A percentile compares a stretch with the other conserved stretches of the same genome.
Evolutionary conservation across 2,797 vertebrate genomes (phyloP).

Genomic region (Sphenopsis melanotis): DNA sequence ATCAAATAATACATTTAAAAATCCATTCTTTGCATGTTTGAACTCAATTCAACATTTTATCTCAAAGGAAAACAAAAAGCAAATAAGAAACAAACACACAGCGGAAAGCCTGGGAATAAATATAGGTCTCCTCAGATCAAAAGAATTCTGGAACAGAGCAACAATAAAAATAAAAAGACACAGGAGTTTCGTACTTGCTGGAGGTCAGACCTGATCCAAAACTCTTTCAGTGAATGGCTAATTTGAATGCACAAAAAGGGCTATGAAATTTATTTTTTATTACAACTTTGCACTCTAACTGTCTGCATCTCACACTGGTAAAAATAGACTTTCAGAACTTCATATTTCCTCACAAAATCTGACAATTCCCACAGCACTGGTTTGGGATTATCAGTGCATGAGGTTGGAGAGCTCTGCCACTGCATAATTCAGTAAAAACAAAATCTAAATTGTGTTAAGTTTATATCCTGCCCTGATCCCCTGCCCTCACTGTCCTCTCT

Average conservation of each 20-base stretch:
- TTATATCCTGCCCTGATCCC: not conserved
- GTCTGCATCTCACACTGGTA: not conserved
- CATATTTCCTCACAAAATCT: not conserved
- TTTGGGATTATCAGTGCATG: not conserved
- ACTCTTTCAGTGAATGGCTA: not conserved
- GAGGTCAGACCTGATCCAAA: not conserved
- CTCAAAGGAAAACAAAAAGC: not conserved
- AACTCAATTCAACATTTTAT: not conserved
- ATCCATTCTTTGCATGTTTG: not conserved
- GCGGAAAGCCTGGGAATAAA: not conserved
- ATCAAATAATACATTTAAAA: not conserved
- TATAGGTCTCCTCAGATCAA: not conserved
- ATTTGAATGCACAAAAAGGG: not conserved
- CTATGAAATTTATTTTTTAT: not conserved
- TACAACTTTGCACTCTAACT: accelerated
- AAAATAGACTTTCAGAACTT: not conserved
- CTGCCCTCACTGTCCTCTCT: not conserved
- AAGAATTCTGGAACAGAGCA: not conserved
- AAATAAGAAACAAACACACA: not conserved
- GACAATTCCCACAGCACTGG: not conserved
- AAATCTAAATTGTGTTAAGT: not conserved
- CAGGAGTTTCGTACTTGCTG: not conserved
- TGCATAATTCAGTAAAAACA: not conserved
- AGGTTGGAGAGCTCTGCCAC: not conserved
- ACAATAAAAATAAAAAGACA: not conserved